A percentile compares a stretch with the other conserved stretches of the same genome.
These are phyloP conservation scores for Drosophila macrospina DNA, from an alignment of 2,888 invertebrate species.

Conservation along the genomic window DNA sequence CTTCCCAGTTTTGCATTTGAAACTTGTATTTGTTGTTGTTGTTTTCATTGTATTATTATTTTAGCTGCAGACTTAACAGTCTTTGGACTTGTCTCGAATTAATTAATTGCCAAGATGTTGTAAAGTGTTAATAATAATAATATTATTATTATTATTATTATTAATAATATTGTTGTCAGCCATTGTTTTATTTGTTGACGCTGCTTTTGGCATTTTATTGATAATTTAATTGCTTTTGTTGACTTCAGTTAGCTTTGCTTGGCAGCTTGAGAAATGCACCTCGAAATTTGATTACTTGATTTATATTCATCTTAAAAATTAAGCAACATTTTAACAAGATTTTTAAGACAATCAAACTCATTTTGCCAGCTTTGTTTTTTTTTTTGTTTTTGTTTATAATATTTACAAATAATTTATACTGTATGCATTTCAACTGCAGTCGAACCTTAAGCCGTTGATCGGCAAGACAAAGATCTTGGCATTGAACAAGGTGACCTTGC, in stretches of 20 bases:
- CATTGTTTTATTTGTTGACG: conserved; percentile 29
- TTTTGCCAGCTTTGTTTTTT: conserved; percentile 22
- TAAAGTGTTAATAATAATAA: conserved; percentile 50
- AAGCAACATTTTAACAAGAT: conserved; percentile 9
- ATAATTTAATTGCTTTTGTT: conserved; percentile 56
- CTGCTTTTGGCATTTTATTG: conserved; percentile 39
- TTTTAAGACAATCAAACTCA: conserved; percentile 6
- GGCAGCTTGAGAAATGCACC: too few relatives aligned
- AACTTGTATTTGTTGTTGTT: conserved; percentile 35
- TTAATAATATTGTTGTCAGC: conserved; percentile 17
- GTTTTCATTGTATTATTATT: conserved; percentile 4
- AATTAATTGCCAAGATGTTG: conserved; percentile 73
- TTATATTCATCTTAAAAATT: conserved; percentile 1
- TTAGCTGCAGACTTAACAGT: conserved; percentile 12
- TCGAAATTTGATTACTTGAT: too few relatives aligned
- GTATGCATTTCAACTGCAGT: neutral
- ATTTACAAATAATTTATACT: neutral
- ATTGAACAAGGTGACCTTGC: conserved; percentile 10
- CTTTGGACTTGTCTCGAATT: conserved; percentile 51
- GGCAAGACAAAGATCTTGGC: conserved; percentile 2
- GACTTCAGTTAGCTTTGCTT: conserved; percentile 12
- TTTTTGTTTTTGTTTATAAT: neutral
- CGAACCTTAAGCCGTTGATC: neutral
- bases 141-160: conserved; percentile 15
- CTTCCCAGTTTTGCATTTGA: conserved; percentile 67